Base-by-base conservation (phyloP, 2,797 vertebrate genomes). In the Sebastes oblongus region DNA sequence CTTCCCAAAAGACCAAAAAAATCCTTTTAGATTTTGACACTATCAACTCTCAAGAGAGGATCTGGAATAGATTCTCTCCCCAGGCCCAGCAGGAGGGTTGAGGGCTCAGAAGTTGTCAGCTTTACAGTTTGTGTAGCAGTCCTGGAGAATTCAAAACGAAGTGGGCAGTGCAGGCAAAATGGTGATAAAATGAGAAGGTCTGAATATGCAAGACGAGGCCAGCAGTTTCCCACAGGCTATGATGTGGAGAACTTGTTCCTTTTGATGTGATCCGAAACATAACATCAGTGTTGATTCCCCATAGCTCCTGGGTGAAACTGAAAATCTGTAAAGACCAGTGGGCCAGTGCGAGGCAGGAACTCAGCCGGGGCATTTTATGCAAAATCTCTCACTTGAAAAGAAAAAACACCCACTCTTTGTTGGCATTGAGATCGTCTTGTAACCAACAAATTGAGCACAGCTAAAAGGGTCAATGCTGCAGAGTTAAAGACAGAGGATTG, bases 391-490 rank as follows among this genome's bases (percentile, higher is more conserved):
- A 89, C 85, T 93, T 89, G 62, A 91, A 92, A 90, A 87, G 86
- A 89, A 50, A 46, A 90, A 90, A 89, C 88, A 73, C 92, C 93
- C 85, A 93, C 90, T 85, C 87, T 67, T 79, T 86, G 81, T 84
- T 88, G 87, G 86, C 84, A 77, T 14, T 27, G 72, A 83, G 72
- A 82, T 81, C 2, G 13, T 77, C 83, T 83, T 82, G 73, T 75
- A 80, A 86, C 80, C 72, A 86, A 78, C 65, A 86, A 85, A 88
- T 83, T 87, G 88, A 92, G 81, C 82, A 69, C 65, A 78, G 84
- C 76, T 88, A 84, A 90, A 90, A 90, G 77, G 88, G 88, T 88
- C 87, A 89, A 54, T 10, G 58, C 60, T 80, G 79, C 59, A 74
- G 62, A 79, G 77, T 58, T 77, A 69, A 72, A 89, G 76, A 84